phyloP scores from a whole-genome alignment of 2,888 invertebrate species.

The Platycheirus albimanus region DNA sequence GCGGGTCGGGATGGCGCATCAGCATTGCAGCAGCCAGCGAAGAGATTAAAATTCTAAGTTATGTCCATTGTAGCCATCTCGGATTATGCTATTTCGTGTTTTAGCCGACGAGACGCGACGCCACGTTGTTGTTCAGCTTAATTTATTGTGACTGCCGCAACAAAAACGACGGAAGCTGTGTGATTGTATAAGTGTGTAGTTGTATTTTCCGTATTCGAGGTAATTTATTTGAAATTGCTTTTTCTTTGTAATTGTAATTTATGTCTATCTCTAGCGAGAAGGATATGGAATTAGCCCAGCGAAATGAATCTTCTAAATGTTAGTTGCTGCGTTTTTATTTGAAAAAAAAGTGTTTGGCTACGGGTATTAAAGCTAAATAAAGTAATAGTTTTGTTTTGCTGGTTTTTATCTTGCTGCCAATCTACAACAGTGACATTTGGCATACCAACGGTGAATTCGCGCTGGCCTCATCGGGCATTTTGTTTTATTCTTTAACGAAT shows the following conservation, averaged over 20 bases:
- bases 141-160: constrained; percentile 51
- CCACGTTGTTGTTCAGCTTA: constrained; percentile 44
- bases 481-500: too few species aligned
- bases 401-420: too few species aligned
- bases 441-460: too few species aligned
- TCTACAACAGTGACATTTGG: too few species aligned
- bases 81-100: constrained; percentile 56
- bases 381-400: too few species aligned
- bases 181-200: not conserved
- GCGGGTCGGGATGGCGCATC: too few species aligned
- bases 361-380: too few species aligned
- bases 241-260: constrained; percentile 50
- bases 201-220: constrained; percentile 17
- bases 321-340: too few species aligned
- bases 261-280: constrained; percentile 16
- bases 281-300: constrained; percentile 43
- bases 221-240: constrained; percentile 67
- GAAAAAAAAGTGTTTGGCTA: too few species aligned
- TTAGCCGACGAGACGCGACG: constrained; percentile 1
- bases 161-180: constrained; percentile 31
- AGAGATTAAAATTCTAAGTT: constrained; percentile 72
- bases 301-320: not conserved
- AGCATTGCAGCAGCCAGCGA: too few species aligned
- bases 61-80: constrained; percentile 62
- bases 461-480: too few species aligned